phyloP scores from a whole-genome alignment of 1,140 invertebrate genomes.

The Papilio glaucus region DNA sequence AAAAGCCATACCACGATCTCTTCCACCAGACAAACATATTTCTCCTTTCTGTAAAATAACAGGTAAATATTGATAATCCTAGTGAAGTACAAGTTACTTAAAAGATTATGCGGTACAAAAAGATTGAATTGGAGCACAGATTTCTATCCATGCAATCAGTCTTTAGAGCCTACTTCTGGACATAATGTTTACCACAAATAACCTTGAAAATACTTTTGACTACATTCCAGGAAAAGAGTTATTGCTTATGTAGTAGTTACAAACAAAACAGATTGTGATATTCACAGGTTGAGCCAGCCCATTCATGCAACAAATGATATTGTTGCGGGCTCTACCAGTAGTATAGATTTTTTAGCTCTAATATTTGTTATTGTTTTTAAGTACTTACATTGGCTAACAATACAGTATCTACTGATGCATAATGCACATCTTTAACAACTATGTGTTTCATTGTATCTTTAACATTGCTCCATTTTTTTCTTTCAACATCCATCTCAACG shows the following conservation, averaged over 20 bases:
- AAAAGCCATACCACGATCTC: slow-evolving; percentile 73
- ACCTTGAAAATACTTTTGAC: no score
- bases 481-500: slow-evolving; percentile 72
- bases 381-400: slow-evolving; percentile 78
- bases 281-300: no score
- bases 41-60: slow-evolving; percentile 67
- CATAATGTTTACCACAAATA: no score
- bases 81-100: slow-evolving; percentile 10
- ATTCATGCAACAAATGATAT: no score
- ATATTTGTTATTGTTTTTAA: neutral
- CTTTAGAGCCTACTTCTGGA: no score
- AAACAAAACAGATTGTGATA: no score
- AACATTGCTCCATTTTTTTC: slow-evolving; percentile 73
- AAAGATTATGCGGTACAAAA: no score
- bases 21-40: slow-evolving; percentile 76
- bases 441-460: slow-evolving; percentile 68
- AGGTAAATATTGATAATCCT: neutral
- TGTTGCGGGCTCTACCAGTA: no score
- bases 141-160: no score
- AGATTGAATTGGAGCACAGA: no score
- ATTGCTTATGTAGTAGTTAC: no score
- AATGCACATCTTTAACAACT: slow-evolving; percentile 76
- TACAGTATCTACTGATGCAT: slow-evolving; percentile 79
- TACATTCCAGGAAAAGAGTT: no score
- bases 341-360: neutral